Percentiles rank a stretch among this genome's conserved stretches.
Evolutionary conservation across 2,113 vertebrate species (phyloP).

Genomic region (Larimichthys polyactis): DNA sequence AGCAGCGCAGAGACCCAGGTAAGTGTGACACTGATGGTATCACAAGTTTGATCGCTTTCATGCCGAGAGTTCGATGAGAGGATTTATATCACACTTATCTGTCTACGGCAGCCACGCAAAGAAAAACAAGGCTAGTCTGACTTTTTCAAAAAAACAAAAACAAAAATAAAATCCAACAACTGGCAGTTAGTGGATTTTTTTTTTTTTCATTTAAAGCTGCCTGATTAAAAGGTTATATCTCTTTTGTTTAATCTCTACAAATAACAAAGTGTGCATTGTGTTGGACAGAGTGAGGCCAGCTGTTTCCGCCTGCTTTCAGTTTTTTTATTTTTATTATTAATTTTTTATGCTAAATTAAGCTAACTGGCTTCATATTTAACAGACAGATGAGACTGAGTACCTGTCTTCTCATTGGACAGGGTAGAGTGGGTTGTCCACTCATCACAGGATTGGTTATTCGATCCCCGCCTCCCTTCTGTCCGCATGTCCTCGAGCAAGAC

Average conservation of each 20-base stretch:
- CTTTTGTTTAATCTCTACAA: neutral
- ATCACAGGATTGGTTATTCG: no score
- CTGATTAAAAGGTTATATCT: neutral
- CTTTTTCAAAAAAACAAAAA: no score
- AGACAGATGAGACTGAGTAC: neutral
- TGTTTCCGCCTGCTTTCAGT: neutral
- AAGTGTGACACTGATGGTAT: conserved; percentile 46
- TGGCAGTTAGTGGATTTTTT: neutral
- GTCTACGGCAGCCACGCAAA: neutral
- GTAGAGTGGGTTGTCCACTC: no score
- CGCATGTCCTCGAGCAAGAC: no score
- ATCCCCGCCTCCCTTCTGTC: no score
- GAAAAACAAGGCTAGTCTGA: neutral
- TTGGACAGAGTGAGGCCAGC: neutral
- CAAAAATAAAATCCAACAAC: neutral
- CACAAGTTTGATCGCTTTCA: no score
- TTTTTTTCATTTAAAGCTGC: neutral
- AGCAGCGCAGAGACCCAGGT: conserved; percentile 94
- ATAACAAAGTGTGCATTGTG: neutral
- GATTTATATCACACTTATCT: neutral
- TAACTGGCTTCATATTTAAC: neutral
- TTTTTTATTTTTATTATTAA: neutral
- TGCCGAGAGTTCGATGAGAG: neutral
- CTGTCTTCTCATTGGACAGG: neutral
- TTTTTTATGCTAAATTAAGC: neutral